Evolutionary conservation across 2,113 vertebrate species (phyloP).

Genomic region (Athene noctua): DNA sequence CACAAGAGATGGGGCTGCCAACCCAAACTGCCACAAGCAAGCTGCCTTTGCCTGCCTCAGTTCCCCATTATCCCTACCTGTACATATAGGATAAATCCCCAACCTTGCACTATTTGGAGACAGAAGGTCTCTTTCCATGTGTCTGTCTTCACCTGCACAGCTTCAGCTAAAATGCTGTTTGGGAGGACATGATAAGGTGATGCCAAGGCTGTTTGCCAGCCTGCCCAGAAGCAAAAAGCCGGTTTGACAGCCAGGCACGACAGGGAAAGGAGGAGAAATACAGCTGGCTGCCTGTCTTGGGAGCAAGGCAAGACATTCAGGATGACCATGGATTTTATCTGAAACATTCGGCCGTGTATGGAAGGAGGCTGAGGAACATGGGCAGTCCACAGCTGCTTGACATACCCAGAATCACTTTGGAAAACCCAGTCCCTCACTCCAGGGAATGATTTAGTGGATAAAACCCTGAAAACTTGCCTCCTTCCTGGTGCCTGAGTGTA

Average conservation of each 20-base stretch:
- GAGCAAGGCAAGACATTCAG: background rate
- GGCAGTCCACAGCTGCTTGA: background rate
- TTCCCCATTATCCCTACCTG: background rate
- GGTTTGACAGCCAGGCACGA: background rate
- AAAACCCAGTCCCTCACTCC: background rate
- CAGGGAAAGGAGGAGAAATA: background rate
- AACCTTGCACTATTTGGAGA: accelerated
- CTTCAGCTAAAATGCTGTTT: background rate
- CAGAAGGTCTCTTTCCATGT: background rate
- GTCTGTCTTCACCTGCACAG: background rate
- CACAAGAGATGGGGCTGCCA: background rate
- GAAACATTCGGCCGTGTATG: accelerated
- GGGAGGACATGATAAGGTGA: background rate
- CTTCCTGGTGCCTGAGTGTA: accelerated
- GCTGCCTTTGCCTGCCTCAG: background rate
- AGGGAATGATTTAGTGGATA: background rate
- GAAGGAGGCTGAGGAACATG: accelerated
- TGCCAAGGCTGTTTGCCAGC: background rate
- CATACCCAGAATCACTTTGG: background rate
- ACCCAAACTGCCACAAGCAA: background rate
- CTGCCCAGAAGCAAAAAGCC: background rate
- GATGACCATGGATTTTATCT: background rate
- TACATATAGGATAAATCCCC: background rate
- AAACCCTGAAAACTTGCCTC: background rate
- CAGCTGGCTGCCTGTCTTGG: background rate